Conservation (phyloP, 30 jellyfish, hydroid and myxozoan genomes). For the Hydractinia symbiolongicarpus region DNA sequence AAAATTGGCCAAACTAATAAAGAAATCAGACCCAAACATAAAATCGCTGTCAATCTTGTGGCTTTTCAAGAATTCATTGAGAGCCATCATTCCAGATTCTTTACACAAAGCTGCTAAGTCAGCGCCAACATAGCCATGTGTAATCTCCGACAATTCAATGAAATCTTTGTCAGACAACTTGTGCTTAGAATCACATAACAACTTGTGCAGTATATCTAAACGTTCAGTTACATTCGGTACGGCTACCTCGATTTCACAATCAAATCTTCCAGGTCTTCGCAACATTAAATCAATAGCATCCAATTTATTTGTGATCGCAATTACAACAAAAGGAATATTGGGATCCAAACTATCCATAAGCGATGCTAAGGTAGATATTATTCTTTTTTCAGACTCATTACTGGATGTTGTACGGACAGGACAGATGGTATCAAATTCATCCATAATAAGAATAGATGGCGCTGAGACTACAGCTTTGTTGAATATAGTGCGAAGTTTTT, state of each 20-base stretch:
- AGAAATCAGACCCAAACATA: constrained; percentile 4
- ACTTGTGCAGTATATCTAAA: constrained; percentile 46
- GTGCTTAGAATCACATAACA: constrained; percentile 39
- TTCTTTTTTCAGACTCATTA: constrained; percentile 77
- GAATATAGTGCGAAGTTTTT: constrained; percentile 61
- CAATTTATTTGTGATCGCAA: constrained; percentile 75
- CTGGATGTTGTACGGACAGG: constrained; percentile 68
- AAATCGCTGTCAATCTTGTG: background rate
- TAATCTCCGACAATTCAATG: constrained; percentile 47
- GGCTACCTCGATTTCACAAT: constrained; percentile 74
- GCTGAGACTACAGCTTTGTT: constrained; percentile 54
- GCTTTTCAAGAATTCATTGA: background rate
- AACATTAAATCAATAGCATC: constrained; percentile 81
- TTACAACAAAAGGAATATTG: constrained; percentile 54
- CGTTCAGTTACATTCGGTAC: constrained; percentile 81
- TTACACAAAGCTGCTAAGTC: constrained; percentile 82
- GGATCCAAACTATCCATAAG: constrained; percentile 78
- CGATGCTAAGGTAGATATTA: constrained; percentile 73
- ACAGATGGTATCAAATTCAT: constrained; percentile 92
- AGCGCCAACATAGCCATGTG: constrained; percentile 97
- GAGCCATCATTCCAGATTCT: constrained; percentile 52
- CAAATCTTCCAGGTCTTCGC: constrained; percentile 89
- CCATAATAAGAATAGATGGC: constrained; percentile 80
- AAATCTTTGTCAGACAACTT: constrained; percentile 29
- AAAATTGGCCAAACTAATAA: constrained; percentile 35